Evolutionary conservation across 2,888 invertebrate genomes (phyloP), one percentile per base, ranked within the genome.

Genomic region (Scaeva pyrastri): DNA sequence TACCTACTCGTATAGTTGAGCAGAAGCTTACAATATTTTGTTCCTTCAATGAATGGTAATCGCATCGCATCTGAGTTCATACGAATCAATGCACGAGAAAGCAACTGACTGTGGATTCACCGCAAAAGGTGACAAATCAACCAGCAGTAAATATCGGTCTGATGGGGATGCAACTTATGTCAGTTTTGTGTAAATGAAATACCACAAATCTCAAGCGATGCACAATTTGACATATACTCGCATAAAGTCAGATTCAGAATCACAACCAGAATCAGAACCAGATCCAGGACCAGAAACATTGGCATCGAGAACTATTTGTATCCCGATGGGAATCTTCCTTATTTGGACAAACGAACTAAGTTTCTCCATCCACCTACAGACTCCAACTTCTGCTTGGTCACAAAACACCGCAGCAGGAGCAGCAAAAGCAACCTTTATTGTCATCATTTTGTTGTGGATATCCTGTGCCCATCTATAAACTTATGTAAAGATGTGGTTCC

Each of bases 111-210:
- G 6, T 1, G 31, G 8, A 31, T 10, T 48, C 14, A 66, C 48
- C 66, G 64, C 76, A 85, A 83, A n/a, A 73, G 81, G 72, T 77
- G 81, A 85, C 85, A 85, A 80, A 85, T 81, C 85, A 77, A 81
- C 72, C 68, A 77, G 50, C 19, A 81, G 74, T 77, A 77, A 77
- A 80, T 81, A 77, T 58, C 62, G 81, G 70, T 73, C 55, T 74
- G 23, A 8, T 11, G 48, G 76, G 80, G 73, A 77, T 70, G 73
- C 64, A 66, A 72, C 55, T 72, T 52, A 55, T 66, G 64, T 71
- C 70, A 62, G 62, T 55, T 73, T 62, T 14, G 36, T 58, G 60
- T 56, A 43, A 70, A 68, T 68, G 50, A 52, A 73, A 73, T 68
- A 50, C 71, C 72, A 77, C 48, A 80, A 60, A 43, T 75, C 66